Base-by-base conservation (phyloP, 1,140 invertebrate genomes). In the Hyles euphorbiae region DNA sequence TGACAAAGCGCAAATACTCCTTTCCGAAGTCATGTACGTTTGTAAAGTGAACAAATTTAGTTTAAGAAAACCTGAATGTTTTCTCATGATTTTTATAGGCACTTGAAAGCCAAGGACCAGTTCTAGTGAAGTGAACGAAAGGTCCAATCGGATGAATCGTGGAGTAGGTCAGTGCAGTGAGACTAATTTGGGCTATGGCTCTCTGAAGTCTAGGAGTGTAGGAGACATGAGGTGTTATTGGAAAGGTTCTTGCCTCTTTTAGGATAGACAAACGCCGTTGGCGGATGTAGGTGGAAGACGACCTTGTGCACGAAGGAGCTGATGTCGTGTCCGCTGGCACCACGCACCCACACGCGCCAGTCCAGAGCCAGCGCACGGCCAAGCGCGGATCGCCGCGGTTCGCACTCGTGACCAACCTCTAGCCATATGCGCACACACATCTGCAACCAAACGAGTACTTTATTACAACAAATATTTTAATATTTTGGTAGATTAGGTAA, bases 351-450 rank as follows among this genome's bases (percentile, higher is more conserved):
- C 57, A 87, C 81, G 8, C 81, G 72, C 85, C 85, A 88, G 67
- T 88, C 83, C 12, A 86, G 72, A 34, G 81, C 71, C 32, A 87
- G 70, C 53, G 82, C 71, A 22, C 83, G 78, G 0, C 83, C 83
- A 3, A 70, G 58, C 40, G 74, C 65, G 9, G 83, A 76, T 0
- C 70, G 76, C 10, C 79, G 76, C 48, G 85, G 85, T 52, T 82
- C 78, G 60, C 81, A 83, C 54, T 70, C 82, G 70, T 88, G 85
- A 0, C 85, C 85, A 63, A 88, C 85, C 65, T 87, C 83, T 56
- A 88, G 75, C 81, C 85, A 86, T 65, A 88, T 74, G 62, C 85
- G 81, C n/a, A 88, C 76, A 61, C 83, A 88, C 85, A 86, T 88
- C 85, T 86, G 70, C 4, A 72, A 71, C 32, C 45, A 57, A 54